Evolutionary conservation across 1,140 invertebrate species (phyloP), one percentile per base, ranked within the genome.

Genomic region (Drosophila mojavensis): DNA sequence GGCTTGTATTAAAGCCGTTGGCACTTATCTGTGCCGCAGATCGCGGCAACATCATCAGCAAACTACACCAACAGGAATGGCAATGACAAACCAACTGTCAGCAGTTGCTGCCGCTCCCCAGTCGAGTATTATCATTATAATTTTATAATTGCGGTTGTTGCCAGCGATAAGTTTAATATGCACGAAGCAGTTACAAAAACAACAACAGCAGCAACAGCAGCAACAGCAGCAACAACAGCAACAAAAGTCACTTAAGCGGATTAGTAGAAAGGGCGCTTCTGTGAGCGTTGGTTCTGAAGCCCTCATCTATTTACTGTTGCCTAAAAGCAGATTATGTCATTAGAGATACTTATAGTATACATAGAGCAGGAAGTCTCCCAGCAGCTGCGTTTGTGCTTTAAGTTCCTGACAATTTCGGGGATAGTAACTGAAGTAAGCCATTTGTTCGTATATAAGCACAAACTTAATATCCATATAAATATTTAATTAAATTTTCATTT

Each of bases 71-170:
- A 43, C 64, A 61, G 60, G 55, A 64, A n/a, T 24, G 58, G 75
- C 68, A 86, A 84, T 84, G 80, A 84, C 84, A 88, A 75, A 79
- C 73, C 69, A 70, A 89, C 83, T 89, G 84, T 89, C 83, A 89
- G 79, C 83, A 78, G 72, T 76, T 83, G 77, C 33, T 39, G 36
- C 73, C 73, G 74, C 80, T 89, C 84, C 77, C 80, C 69, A 81
- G 84, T 75, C 47, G 78, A 79, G 70, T 79, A 89, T 89, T 89
- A 89, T 89, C 84, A 89, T 89, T 89, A 89, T 89, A 89, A 89
- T 89, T 89, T 89, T 89, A 89, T 89, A 89, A 89, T 89, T 89
- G 84, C 84, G 84, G 78, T 89, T 84, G 84, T 84, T 88, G 73
- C 84, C 66, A 33, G 80, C 78, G 85, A 89, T 89, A 89, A 89